These are phyloP conservation scores for Venustaconcha ellipsiformis DNA, from an alignment of 1,140 invertebrate genomes.

Conservation along the genomic window DNA sequence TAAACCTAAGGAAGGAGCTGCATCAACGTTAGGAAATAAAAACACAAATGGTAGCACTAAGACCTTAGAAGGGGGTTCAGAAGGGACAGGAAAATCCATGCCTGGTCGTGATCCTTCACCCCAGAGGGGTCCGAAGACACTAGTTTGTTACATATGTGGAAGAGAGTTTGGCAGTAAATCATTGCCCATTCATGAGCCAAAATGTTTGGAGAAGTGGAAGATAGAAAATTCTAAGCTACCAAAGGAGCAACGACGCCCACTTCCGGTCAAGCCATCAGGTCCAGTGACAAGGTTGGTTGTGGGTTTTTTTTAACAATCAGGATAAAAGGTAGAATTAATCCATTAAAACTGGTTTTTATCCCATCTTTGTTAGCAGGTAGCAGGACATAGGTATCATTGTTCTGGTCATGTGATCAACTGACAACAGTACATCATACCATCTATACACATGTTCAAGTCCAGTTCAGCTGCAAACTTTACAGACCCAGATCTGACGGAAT, in stretches of 20 bases:
- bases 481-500: too few relatives aligned
- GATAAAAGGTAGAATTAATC: too few relatives aligned
- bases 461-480: too few relatives aligned
- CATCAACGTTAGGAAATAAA: slow-evolving; percentile 3
- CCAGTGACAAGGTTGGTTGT: slow-evolving; percentile 32
- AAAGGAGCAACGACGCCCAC: slow-evolving; percentile 72
- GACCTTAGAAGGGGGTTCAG: slow-evolving; percentile 2
- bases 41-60: not conserved
- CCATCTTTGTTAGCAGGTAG: too few relatives aligned
- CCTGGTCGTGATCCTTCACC: not conserved
- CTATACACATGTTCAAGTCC: too few relatives aligned
- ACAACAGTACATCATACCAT: not conserved
- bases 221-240: slow-evolving; percentile 78
- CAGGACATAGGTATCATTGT: too few relatives aligned
- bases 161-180: slow-evolving; percentile 71
- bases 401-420: not conserved
- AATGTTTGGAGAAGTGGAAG: slow-evolving; percentile 83
- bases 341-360: too few relatives aligned
- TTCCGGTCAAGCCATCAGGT: slow-evolving; percentile 74
- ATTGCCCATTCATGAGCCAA: slow-evolving; percentile 81
- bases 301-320: not conserved
- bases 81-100: slow-evolving; percentile 6
- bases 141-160: slow-evolving; percentile 70
- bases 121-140: slow-evolving; percentile 27
- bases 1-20: slow-evolving; percentile 55